phyloP scores from a whole-genome alignment of 2,888 invertebrate genomes.

The Podotricha telesiphe region DNA sequence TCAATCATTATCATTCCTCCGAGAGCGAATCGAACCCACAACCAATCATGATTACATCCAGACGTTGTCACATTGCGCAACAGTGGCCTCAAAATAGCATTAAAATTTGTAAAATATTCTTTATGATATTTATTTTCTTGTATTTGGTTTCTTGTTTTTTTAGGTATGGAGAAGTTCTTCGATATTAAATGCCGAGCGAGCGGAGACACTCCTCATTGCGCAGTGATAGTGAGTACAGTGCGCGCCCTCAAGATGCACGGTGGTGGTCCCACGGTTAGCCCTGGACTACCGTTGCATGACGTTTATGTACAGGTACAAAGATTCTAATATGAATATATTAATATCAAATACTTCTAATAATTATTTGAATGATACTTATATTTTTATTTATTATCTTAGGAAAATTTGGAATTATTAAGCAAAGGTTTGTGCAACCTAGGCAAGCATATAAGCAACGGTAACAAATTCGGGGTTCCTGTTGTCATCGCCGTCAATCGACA shows the following conservation, averaged over 20 bases:
- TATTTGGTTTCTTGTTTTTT: not conserved
- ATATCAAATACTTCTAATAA: no score
- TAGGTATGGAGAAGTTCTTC: slow-evolving; percentile 98
- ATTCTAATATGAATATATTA: not conserved
- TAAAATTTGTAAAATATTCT: no score
- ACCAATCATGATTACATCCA: no score
- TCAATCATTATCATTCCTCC: no score
- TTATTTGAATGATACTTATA: not conserved
- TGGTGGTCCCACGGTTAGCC: slow-evolving; percentile 94
- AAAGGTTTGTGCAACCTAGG: slow-evolving; percentile 95
- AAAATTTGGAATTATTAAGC: slow-evolving; percentile 92
- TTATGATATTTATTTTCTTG: not conserved
- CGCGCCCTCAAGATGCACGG: slow-evolving; percentile 99
- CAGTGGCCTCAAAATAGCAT: no score
- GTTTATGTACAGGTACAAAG: slow-evolving; percentile 86
- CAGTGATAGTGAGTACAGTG: slow-evolving; percentile 96
- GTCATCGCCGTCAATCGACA: slow-evolving; percentile 96
- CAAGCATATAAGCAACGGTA: slow-evolving; percentile 97
- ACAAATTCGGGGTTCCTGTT: slow-evolving; percentile 95
- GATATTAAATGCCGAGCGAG: slow-evolving; percentile 97
- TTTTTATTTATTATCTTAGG: slow-evolving; percentile 72
- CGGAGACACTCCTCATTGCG: slow-evolving; percentile 92
- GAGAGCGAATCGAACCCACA: no score
- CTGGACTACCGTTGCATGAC: slow-evolving; percentile 92
- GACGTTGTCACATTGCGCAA: no score